A percentile compares a stretch with the other conserved stretches of the same genome.
Evolutionary conservation across 64 coral and sea anemone genomes (phyloP).

Genomic region (Actinia tenebrosa): DNA sequence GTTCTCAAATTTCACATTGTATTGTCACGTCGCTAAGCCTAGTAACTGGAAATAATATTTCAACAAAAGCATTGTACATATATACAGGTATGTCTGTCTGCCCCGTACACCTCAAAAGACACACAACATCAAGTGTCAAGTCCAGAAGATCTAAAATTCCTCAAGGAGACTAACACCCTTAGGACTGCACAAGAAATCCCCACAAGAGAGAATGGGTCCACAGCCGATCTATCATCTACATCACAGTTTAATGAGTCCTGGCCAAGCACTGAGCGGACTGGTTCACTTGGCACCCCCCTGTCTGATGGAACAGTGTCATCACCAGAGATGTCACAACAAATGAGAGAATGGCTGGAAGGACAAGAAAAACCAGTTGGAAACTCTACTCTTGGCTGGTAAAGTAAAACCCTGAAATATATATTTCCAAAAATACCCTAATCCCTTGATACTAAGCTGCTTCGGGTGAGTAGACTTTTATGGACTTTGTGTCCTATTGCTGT

Average conservation of each 20-base stretch:
- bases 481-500: no score
- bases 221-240: constrained; percentile 61
- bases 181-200: constrained; percentile 65
- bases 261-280: constrained; percentile 66
- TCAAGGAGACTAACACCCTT: constrained; percentile 45
- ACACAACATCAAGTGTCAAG: constrained; percentile 32
- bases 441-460: no score
- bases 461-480: no score
- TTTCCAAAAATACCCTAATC: no score
- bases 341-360: constrained; percentile 28
- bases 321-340: constrained; percentile 56
- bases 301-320: constrained; percentile 47
- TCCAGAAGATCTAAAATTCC: constrained; percentile 65
- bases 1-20: no score
- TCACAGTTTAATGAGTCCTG: constrained; percentile 88
- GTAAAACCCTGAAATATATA: background rate
- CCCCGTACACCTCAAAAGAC: constrained; percentile 30
- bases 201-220: constrained; percentile 84
- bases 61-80: no score
- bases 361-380: constrained; percentile 49
- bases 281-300: background rate
- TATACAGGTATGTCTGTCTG: constrained; percentile 59
- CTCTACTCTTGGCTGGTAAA: constrained; percentile 66
- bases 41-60: background rate
- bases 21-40: no score